Conservation (phyloP, 2,888 invertebrate genomes). For the Tachina grossa region DNA sequence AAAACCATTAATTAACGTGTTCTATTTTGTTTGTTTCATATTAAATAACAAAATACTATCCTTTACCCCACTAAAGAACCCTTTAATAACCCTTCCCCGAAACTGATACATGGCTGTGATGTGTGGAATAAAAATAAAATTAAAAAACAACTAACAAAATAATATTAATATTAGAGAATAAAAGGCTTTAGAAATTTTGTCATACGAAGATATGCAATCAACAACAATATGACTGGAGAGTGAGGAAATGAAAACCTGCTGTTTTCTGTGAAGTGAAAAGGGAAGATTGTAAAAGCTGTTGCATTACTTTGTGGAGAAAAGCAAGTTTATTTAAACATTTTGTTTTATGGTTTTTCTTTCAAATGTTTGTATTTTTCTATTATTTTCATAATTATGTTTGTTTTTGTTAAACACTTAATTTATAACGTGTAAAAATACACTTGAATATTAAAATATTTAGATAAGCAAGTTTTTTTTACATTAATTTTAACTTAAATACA, state of each 20-base stretch:
- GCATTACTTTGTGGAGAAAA: slow-evolving; percentile 56
- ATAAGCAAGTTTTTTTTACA: slow-evolving; percentile 9
- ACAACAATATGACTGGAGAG: slow-evolving; percentile 56
- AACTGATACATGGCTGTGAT: slow-evolving; percentile 70
- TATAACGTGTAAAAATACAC: slow-evolving; percentile 9
- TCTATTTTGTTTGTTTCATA: slow-evolving; percentile 41
- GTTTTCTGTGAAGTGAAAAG: slow-evolving; percentile 50
- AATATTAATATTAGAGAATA: slow-evolving; percentile 67
- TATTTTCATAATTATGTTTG: slow-evolving; percentile 28
- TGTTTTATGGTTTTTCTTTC: slow-evolving; percentile 48
- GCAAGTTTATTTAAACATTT: slow-evolving; percentile 53
- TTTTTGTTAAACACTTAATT: slow-evolving; percentile 30
- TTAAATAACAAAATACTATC: slow-evolving; percentile 46
- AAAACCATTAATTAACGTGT: slow-evolving; percentile 78
- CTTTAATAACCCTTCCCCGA: slow-evolving; percentile 27
- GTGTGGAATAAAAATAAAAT: slow-evolving; percentile 66
- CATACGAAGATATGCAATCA: slow-evolving; percentile 36
- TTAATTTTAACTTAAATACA: slow-evolving; percentile 16
- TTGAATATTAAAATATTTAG: slow-evolving; percentile 1
- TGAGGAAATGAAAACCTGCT: slow-evolving; percentile 47
- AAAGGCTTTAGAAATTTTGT: slow-evolving; percentile 68
- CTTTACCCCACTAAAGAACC: slow-evolving; percentile 35
- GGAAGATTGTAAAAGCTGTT: slow-evolving; percentile 58
- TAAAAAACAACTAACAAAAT: slow-evolving; percentile 11
- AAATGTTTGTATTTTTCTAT: slow-evolving; percentile 42